Base-by-base conservation (phyloP, 2,113 vertebrate species). In the Tylochromis polylepis region DNA sequence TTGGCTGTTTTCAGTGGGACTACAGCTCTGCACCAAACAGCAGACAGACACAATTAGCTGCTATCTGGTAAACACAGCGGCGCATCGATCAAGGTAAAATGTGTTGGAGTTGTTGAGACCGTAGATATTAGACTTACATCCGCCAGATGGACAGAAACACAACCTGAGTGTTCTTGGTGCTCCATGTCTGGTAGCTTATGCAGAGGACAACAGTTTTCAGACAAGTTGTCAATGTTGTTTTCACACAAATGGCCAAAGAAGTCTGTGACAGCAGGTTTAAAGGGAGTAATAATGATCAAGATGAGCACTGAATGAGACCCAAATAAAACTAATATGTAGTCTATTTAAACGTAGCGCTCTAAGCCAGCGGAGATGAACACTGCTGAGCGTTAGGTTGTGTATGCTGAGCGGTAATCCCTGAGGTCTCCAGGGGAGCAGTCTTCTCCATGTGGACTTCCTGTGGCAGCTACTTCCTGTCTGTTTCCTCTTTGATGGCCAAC, bases 401-500 rank as follows among this genome's bases (percentile, higher is more conserved):
- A 10, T 80, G 87, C 87, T 79, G 89, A 91, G 83, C 67, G 55
- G 82, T 82, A 85, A 85, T 93, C 88, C 60, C 62, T 15, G 58
- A 85, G 85, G 91, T 89, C 90, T 93, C 75, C 81, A 67, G 87
- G 91, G 89, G 79, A 93, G 88, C 87, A 56, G 93, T 91, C 91
- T 90, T 93, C 93, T 93, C 86, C 83, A 20, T 93, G 94, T 95
- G 92, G 75, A 83, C 88, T 96, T 96, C 94, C 95, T 93, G 92
- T 92, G 89, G 94, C 92, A 94, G 95, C 92, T 82, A 91, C 92
- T 96, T 97, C 96, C 95, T 95, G 96, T 90, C 93, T 87, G 83
- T 94, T 95, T 95, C 94, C 94, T 95, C 89, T 93, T 90, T 94
- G 89, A 93, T 90, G 93, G 83, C 62, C 83, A 87, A 92, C 88